Conservation (phyloP, 2,888 invertebrate species). For the Dryadula phaetusa region DNA sequence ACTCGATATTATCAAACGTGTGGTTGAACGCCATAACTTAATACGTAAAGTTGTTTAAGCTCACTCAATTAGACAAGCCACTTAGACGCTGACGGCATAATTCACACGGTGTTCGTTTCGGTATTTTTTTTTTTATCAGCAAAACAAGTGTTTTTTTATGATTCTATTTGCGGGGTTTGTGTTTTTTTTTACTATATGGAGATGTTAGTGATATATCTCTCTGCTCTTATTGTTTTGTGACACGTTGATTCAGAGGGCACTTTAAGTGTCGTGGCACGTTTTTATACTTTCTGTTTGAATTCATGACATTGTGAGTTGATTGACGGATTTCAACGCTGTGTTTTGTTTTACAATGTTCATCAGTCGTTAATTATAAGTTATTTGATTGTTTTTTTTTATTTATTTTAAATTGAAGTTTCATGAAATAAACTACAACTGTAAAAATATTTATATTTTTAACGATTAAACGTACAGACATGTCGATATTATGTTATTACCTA, state of each 20-base stretch:
- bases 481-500: neutral
- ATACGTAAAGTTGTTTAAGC: slow-evolving; percentile 28
- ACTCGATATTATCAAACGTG: slow-evolving; percentile 6
- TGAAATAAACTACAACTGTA: too few species aligned
- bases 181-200: neutral
- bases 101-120: slow-evolving; percentile 16
- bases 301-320: too few species aligned
- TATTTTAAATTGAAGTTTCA: too few species aligned
- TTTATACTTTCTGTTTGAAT: too few species aligned
- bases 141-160: slow-evolving; percentile 6
- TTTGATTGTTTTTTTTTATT: too few species aligned
- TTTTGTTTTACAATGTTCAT: too few species aligned
- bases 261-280: too few species aligned
- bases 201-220: neutral
- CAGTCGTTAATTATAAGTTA: too few species aligned
- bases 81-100: slow-evolving; percentile 27
- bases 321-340: too few species aligned
- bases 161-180: neutral
- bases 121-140: slow-evolving; percentile 1
- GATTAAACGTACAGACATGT: neutral
- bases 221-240: too few species aligned
- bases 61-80: slow-evolving; percentile 23
- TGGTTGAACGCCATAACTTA: neutral
- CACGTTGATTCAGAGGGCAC: too few species aligned
- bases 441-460: neutral